Conservation (phyloP, 2,888 invertebrate species). For the Caenorhabditis imperialis region DNA sequence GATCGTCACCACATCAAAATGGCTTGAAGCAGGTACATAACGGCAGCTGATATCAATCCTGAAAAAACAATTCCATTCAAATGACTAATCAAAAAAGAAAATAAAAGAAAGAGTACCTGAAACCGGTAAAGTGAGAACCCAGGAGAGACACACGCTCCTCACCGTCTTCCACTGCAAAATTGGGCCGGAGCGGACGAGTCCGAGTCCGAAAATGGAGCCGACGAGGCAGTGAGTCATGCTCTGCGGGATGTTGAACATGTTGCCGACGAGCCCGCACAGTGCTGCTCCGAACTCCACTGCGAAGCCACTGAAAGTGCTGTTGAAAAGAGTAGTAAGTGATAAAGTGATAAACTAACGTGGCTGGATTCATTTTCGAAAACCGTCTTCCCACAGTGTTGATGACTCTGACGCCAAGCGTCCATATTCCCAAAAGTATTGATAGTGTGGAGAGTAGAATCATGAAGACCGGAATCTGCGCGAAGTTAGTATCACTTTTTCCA, state of each 20-base stretch:
- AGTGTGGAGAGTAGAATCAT: conserved; percentile 39
- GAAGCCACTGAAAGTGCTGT: conserved; percentile 84
- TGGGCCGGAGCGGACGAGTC: conserved; percentile 48
- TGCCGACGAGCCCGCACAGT: conserved; percentile 92
- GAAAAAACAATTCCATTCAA: conserved; percentile 1
- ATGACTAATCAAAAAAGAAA: neutral
- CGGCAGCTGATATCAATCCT: conserved; percentile 40
- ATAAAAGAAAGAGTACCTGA: conserved; percentile 13
- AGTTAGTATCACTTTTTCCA: neutral
- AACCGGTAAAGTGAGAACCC: conserved; percentile 50
- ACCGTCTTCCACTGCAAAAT: conserved; percentile 51
- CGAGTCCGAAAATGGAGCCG: conserved; percentile 49
- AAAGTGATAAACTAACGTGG: no score
- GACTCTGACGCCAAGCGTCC: conserved; percentile 94
- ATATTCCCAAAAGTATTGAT: conserved; percentile 93
- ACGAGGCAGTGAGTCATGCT: conserved; percentile 99
- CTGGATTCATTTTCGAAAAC: conserved; percentile 48
- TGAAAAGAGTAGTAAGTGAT: no score
- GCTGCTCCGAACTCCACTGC: conserved; percentile 96
- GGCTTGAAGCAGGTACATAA: conserved; percentile 30
- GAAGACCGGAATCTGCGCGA: conserved; percentile 32
- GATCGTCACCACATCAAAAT: conserved; percentile 13
- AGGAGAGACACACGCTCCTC: conserved; percentile 41
- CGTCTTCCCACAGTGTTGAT: conserved; percentile 97
- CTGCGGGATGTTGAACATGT: conserved; percentile 95